Evolutionary conservation across 2,888 invertebrate species (phyloP), one percentile per base, ranked within the genome.

Genomic region (Apotomis capreana): DNA sequence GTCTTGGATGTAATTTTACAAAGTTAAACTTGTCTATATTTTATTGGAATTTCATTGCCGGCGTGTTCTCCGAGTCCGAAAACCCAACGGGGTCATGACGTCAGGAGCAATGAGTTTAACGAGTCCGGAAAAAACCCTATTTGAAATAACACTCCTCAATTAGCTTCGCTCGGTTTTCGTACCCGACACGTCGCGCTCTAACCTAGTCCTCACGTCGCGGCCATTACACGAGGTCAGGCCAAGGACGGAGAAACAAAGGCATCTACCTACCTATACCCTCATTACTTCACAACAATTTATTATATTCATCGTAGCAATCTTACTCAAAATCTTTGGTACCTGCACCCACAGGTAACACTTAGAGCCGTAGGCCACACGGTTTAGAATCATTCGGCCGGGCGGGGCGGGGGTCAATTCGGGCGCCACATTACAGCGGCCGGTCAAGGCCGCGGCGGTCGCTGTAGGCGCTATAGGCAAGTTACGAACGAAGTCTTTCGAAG

Each of bases 301-400:
- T 64, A 36, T 36, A 65, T 46, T 65, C 55, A 65, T 55, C 26
- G 46, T n/a, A 8, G 0, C 46, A 57, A 65, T 65, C 65, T 46
- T 44, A n/a, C n/a, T 65, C 55, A 46, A 46, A 65, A 65, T 65
- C 65, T 65, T 36, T n/a, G n/a, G 26, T 12, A 1, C n/a, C 10
- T 26, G 12, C 44, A 54, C 15, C 2, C 5, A 8, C 44, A 55
- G 40, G 40, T 12, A 55, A 26, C 0, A 15, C 46, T 46, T 46
- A 65, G 6, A 9, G 13, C 0, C 64, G 8, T 46, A 46, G 4
- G 55, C 36, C n/a, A 36, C 3, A 65, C 46, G 55, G 46, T 65
- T n/a, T 5, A 12, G 57, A 46, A 64, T 54, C 37, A 6, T 46
- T 36, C 46, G 26, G n/a, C 4, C 46, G 9, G 26, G 8, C 26